Conservation (phyloP, 2,113 vertebrate species). For the Eulemur rufifrons region DNA sequence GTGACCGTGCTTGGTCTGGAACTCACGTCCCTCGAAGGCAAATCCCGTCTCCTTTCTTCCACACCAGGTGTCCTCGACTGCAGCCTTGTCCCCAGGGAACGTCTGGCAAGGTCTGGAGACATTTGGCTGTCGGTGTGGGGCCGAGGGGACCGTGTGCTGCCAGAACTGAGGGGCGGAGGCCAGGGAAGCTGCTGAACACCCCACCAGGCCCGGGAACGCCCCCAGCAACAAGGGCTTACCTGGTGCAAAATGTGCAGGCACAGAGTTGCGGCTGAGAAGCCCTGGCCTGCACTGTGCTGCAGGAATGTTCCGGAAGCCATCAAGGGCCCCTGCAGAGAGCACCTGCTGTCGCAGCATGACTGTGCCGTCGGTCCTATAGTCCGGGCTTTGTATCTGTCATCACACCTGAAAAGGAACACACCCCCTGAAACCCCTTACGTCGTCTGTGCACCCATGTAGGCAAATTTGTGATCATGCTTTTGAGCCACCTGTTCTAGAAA, state of each 20-base stretch:
- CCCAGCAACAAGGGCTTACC: neutral
- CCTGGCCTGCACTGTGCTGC: fast-evolving
- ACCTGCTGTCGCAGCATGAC: fast-evolving
- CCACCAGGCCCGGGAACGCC: neutral
- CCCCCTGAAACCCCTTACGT: neutral
- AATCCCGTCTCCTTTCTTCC: neutral
- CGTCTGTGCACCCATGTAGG: neutral
- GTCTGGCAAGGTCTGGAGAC: neutral
- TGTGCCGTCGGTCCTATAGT: fast-evolving
- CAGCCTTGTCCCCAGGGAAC: neutral
- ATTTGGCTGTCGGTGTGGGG: fast-evolving
- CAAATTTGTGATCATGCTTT: neutral
- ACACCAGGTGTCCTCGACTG: fast-evolving
- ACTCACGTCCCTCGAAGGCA: too few species aligned
- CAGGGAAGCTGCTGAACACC: fast-evolving
- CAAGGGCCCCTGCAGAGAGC: fast-evolving
- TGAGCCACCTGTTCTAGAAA: neutral
- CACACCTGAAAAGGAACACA: neutral
- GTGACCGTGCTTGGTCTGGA: neutral
- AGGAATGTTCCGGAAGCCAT: neutral
- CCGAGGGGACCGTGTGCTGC: fast-evolving
- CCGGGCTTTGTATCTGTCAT: neutral
- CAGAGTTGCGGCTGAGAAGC: too few species aligned
- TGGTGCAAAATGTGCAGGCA: fast-evolving
- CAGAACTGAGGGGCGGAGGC: neutral